These are phyloP conservation scores for Phenacoccus solenopsis DNA, from an alignment of 1,140 invertebrate species.

Conservation along the genomic window DNA sequence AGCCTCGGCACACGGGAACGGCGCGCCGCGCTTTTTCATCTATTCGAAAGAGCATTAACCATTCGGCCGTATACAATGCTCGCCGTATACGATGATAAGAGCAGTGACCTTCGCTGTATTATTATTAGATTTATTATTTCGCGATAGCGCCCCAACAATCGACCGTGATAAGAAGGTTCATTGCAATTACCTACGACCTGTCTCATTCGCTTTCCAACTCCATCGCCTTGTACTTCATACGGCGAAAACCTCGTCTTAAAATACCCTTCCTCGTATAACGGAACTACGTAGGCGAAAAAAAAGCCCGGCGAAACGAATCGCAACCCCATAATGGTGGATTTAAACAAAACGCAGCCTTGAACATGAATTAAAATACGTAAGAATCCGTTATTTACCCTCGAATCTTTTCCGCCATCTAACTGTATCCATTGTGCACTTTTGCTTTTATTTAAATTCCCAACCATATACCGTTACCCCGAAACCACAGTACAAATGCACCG, in stretches of 20 bases:
- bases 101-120: constrained; percentile 12
- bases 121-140: constrained; percentile 16
- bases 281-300: too few relatives aligned
- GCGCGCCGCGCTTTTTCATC: too few relatives aligned
- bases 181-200: too few relatives aligned
- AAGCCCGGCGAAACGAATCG: too few relatives aligned
- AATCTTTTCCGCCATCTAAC: background rate
- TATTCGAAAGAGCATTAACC: background rate
- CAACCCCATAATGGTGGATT: too few relatives aligned
- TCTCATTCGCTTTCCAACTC: too few relatives aligned
- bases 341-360: background rate
- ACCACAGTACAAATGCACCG: too few relatives aligned
- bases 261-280: too few relatives aligned
- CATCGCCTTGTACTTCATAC: too few relatives aligned
- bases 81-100: background rate
- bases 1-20: too few relatives aligned
- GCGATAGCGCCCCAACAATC: background rate
- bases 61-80: background rate
- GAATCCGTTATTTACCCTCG: background rate
- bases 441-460: background rate
- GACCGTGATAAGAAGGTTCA: background rate
- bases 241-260: too few relatives aligned
- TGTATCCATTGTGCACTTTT: background rate
- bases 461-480: background rate
- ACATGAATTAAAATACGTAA: background rate